Evolutionary conservation across 2,113 vertebrate genomes (phyloP), one percentile per base, ranked within the genome.

Genomic region (Hippotragus niger): DNA sequence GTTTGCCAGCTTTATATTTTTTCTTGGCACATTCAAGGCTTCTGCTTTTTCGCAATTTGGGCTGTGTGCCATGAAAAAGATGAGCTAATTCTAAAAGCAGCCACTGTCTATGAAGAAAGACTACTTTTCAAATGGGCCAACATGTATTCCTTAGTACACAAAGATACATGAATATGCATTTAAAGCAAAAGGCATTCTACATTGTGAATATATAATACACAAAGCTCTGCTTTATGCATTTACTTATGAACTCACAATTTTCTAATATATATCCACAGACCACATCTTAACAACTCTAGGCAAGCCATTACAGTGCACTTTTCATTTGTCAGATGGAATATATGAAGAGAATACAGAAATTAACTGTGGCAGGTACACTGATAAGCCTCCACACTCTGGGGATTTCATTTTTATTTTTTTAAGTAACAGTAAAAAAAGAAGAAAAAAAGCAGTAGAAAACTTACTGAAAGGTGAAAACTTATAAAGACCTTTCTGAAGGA

Each of bases 401-500:
- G 90, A 94, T 36, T 83, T 81, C 52, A 92, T 23, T 82, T 55
- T 76, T 78, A 52, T 64, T 40, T 27, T 45, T 83, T 57, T 40
- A 90, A 91, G 91, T 93, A 97, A 95, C 60, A 36, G 95, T 94
- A 93, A 93, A 94, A 53, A 80, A 91, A 94, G 43, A 98, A 97
- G 40, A 62, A 93, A 89, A 55, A 98, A 96, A 62, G 71, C 91
- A 76, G 23, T 81, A 95, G 91, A 97, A 91, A 98, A 96, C 52
- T 95, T 93, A 97, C 86, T 93, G 57, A 57, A 81, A 96, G 96
- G 95, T 96, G 50, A 89, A 97, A 95, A 53, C 81, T 95, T 86
- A 97, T 74, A 97, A 76, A 98, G 97, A 98, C 91, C 97, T 97
- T 98, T 98, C 97, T 97, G 91, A 98, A 98, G 97, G 92, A 97